Conservation (phyloP, 1,140 invertebrate genomes). For the Andrena cerasifolii region DNA sequence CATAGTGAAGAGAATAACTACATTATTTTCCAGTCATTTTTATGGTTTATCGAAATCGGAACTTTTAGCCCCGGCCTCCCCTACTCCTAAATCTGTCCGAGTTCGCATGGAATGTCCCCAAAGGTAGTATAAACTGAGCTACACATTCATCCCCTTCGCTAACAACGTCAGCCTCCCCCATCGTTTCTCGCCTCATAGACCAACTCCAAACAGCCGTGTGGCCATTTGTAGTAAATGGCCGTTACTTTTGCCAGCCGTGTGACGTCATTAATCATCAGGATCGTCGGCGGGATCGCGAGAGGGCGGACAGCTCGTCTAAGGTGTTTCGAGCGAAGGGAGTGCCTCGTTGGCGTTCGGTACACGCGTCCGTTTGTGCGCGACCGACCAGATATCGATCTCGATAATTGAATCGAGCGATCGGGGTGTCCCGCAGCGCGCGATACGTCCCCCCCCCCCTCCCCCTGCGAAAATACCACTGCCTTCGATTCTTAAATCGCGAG, state of each 20-base stretch:
- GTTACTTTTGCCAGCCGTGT: conserved; percentile 35
- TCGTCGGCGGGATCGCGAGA: conserved; percentile 55
- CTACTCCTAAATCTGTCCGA: too few species aligned
- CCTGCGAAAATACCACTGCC: neutral
- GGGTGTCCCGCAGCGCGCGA: conserved; percentile 51
- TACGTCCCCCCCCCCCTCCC: conserved; percentile 33
- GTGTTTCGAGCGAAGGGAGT: conserved; percentile 50
- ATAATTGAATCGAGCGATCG: conserved; percentile 70
- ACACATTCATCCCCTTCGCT: too few species aligned
- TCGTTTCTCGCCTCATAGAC: neutral
- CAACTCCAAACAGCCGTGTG: conserved; percentile 34
- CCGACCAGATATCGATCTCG: conserved; percentile 62
- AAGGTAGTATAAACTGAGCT: too few species aligned
- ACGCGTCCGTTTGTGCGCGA: conserved; percentile 28
- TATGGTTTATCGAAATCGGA: too few species aligned
- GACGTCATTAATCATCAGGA: conserved; percentile 66
- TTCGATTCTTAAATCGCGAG: conserved; percentile 28
- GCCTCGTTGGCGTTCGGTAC: conserved; percentile 16
- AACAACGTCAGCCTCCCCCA: neutral
- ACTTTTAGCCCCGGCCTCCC: too few species aligned
- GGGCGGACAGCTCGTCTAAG: conserved; percentile 58
- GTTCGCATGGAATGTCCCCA: too few species aligned
- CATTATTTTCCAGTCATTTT: too few species aligned
- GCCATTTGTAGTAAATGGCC: conserved; percentile 56
- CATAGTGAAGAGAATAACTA: too few species aligned